Base-by-base conservation (phyloP, 1,140 invertebrate genomes). In the Schlechtendalia chinensis region DNA sequence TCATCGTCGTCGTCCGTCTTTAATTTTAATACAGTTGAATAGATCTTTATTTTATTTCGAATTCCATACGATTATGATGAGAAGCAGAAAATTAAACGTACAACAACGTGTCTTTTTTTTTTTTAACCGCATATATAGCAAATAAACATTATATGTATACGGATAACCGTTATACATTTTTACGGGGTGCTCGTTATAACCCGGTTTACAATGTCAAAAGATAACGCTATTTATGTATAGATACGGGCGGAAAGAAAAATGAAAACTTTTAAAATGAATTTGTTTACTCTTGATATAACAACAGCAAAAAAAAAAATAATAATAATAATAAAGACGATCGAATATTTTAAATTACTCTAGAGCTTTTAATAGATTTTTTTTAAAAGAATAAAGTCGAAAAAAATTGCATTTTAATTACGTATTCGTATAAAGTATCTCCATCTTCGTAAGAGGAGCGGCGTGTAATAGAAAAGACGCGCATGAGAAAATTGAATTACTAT, bases 401-500 rank as follows among this genome's bases (percentile, higher is more conserved):
- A 24, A 19, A 50, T 69, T 27, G 14, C 5, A 27, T 69, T 50
- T 50, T 27, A 50, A 69, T 24, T 69, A 50, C 5, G 14, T 50
- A 24, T 50, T 47, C 11, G 10, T 50, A 50, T 39, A 39, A 39
- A 3, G 32, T 4, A 39, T 39, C 3, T 39, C 3, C 32, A 39
- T 39, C 3, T 8, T 3, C 32, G 32, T 39, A 39, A 39, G 32
- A 39, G 32, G 8, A 39, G 32, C 32, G 32, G 8, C 32, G 32
- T 39, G 32, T 4, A 39, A 39, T 39, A 39, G 8, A 39, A 8
- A 8, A 39, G 32, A 39, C 32, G 32, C n/a, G n/a, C n/a, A n/a
- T n/a, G n/a, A n/a, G n/a, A n/a, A n/a, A 67, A 67, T 45, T 67
- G n/a, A 67, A 67, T 45, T 67, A n/a, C n/a, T n/a, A 67, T 5